phyloP scores from a whole-genome alignment of 1,140 invertebrate species.

The Macrobrachium rosenbergii region DNA sequence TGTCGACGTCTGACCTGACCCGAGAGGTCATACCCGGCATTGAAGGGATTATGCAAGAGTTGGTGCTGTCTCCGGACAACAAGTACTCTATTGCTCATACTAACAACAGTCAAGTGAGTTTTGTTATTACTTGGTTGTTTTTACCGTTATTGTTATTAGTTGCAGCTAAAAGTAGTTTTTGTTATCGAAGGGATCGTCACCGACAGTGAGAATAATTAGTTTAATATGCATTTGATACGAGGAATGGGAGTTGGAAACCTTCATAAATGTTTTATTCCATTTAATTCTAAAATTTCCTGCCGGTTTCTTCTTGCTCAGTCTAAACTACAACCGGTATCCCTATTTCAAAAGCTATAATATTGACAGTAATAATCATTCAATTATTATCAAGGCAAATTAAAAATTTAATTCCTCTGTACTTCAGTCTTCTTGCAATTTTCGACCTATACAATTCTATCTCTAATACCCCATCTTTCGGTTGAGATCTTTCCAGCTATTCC shows the following conservation, averaged over 20 bases:
- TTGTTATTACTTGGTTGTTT: constrained; percentile 22
- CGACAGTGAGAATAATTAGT: too few species aligned
- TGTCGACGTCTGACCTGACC: constrained; percentile 92
- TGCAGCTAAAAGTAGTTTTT: neutral
- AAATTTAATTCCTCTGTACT: too few species aligned
- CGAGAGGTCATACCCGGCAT: constrained; percentile 92
- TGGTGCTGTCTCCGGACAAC: constrained; percentile 95
- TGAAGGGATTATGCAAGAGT: constrained; percentile 94
- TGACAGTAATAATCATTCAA: too few species aligned
- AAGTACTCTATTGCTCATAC: constrained; percentile 96
- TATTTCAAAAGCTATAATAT: neutral
- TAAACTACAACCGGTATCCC: neutral
- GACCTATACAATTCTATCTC: neutral
- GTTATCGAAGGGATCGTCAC: too few species aligned
- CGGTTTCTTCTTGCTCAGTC: neutral
- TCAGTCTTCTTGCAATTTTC: neutral
- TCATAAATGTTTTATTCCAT: too few species aligned
- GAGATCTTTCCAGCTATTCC: neutral
- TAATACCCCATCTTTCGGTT: neutral
- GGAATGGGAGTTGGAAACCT: too few species aligned
- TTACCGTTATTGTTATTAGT: neutral
- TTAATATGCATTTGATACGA: too few species aligned
- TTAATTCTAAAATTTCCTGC: too few species aligned
- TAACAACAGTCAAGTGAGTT: constrained; percentile 90
- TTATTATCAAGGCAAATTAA: too few species aligned